A percentile compares a stretch with the other conserved stretches of the same genome.
These are phyloP conservation scores for Falcunculus frontatus DNA, from an alignment of 2,113 vertebrate species.

Conservation along the genomic window DNA sequence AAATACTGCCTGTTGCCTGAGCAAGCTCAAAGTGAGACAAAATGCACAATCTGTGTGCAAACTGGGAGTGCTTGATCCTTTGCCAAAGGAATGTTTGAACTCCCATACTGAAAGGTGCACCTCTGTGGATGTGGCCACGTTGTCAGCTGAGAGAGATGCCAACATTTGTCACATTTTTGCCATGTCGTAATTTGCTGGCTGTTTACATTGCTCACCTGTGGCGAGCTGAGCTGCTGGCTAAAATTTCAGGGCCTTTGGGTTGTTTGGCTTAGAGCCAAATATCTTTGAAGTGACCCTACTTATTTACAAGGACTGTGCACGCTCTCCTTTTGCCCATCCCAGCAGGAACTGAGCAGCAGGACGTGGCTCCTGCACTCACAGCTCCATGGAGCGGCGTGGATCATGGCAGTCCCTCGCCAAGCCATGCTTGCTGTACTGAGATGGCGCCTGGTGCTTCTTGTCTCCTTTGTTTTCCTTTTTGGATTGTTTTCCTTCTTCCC, in stretches of 20 bases:
- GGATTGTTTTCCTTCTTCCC: neutral
- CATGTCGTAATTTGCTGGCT: neutral
- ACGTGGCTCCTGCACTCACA: accelerated
- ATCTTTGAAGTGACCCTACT: neutral
- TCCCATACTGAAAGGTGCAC: neutral
- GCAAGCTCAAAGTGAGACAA: neutral
- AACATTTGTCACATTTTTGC: neutral
- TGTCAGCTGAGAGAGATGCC: neutral
- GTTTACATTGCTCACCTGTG: neutral
- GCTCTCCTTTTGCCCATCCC: neutral
- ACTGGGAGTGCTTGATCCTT: neutral
- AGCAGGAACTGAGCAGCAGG: neutral
- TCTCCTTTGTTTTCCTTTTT: neutral
- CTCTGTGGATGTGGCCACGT: neutral
- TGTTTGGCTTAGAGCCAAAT: neutral
- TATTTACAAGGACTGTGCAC: neutral
- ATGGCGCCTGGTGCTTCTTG: accelerated
- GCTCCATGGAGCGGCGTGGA: accelerated
- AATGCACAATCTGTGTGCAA: neutral
- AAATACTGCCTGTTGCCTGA: neutral
- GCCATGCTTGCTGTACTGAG: accelerated
- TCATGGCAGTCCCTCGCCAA: accelerated
- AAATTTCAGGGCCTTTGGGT: neutral
- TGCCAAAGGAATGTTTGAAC: neutral
- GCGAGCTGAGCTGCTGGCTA: neutral